These are phyloP conservation scores for Dasypolia templi DNA, from an alignment of 2,888 invertebrate species.

Conservation along the genomic window DNA sequence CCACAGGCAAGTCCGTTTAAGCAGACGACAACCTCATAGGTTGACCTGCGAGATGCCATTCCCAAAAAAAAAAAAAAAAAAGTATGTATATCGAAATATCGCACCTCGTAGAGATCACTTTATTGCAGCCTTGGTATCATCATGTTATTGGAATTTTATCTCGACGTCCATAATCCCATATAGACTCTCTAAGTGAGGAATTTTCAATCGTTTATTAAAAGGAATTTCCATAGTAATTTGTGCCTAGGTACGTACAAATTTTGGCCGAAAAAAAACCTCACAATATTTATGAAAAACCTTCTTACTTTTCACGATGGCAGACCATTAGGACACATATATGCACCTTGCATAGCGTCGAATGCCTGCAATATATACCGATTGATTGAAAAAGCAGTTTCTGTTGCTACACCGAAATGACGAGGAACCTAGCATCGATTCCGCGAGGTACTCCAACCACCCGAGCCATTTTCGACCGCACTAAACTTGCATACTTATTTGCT, in stretches of 20 bases:
- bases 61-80: too few relatives aligned
- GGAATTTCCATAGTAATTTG: neutral
- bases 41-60: too few relatives aligned
- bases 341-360: neutral
- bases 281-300: neutral
- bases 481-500: slow-evolving; percentile 50
- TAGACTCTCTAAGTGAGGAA: neutral
- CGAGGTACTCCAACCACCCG: slow-evolving; percentile 4
- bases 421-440: slow-evolving; percentile 22
- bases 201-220: neutral
- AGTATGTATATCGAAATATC: neutral
- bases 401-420: slow-evolving; percentile 25
- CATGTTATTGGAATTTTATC: neutral
- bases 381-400: slow-evolving; percentile 22
- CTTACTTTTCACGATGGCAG: neutral
- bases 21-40: too few relatives aligned
- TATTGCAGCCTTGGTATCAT: neutral
- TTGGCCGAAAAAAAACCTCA: neutral
- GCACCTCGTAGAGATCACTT: neutral
- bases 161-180: too few relatives aligned
- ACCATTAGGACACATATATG: neutral
- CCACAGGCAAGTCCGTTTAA: too few relatives aligned
- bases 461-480: slow-evolving; percentile 41
- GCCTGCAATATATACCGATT: slow-evolving; percentile 14
- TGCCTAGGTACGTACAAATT: neutral